A percentile compares a stretch with the other conserved stretches of the same genome.
Evolutionary conservation across 2,113 vertebrate genomes (phyloP).

Genomic region (Crotalus horridus): DNA sequence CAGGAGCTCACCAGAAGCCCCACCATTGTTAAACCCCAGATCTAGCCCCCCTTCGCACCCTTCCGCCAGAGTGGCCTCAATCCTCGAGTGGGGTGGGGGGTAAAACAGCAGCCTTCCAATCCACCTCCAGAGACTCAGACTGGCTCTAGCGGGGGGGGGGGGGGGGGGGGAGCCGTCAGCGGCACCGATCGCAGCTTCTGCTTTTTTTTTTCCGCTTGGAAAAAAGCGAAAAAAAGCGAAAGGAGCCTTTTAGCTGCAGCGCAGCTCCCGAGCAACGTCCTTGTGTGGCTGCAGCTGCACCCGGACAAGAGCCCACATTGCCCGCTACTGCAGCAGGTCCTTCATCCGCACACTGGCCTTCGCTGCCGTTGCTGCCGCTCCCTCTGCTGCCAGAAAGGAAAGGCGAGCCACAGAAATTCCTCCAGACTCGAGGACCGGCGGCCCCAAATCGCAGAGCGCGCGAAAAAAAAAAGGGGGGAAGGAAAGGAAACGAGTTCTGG

Average conservation of each 20-base stretch:
- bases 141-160: neutral
- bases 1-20: constrained; percentile 72
- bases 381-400: neutral
- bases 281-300: constrained; percentile 37
- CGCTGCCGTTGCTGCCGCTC: constrained; percentile 17
- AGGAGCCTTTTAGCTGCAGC: constrained; percentile 28
- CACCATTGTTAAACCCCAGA: constrained; percentile 72
- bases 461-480: neutral
- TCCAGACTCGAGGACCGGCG: constrained; percentile 43
- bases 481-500: constrained; percentile 6
- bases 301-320: constrained; percentile 48
- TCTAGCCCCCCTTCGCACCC: constrained; percentile 57
- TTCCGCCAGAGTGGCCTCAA: constrained; percentile 42
- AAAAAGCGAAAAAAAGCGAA: neutral
- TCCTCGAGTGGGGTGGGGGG: constrained; percentile 12
- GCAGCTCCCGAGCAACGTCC: constrained; percentile 52
- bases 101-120: neutral
- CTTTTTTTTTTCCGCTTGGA: neutral
- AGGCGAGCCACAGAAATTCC: constrained; percentile 37
- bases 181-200: neutral
- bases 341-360: neutral
- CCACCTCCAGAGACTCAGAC: neutral
- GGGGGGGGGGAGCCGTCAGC: neutral
- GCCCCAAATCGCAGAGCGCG: neutral
- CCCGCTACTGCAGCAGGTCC: constrained; percentile 42